Conservation (phyloP, 2,113 vertebrate species). For the Synodontis membranacea region DNA sequence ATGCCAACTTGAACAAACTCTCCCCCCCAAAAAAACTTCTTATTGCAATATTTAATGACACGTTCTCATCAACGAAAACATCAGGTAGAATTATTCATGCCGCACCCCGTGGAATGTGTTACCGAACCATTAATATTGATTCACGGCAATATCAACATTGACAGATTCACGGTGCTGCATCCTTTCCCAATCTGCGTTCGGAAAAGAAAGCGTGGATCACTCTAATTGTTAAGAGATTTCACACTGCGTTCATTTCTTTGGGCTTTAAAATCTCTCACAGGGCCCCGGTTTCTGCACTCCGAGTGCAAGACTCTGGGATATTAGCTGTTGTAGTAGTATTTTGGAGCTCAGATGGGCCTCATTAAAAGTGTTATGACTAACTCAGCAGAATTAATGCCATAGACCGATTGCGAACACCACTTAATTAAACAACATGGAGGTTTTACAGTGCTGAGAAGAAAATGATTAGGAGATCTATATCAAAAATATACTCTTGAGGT, state of each 20-base stretch:
- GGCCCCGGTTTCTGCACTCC: constrained; percentile 34
- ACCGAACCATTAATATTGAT: constrained; percentile 30
- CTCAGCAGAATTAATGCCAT: constrained; percentile 47
- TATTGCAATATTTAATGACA: constrained; percentile 39
- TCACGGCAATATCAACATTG: constrained; percentile 14
- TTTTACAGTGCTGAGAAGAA: constrained; percentile 44
- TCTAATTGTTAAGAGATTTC: constrained; percentile 45
- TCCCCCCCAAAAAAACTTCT: background rate
- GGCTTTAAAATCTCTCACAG: constrained; percentile 44
- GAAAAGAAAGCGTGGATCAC: constrained; percentile 7
- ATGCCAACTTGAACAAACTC: constrained; percentile 16
- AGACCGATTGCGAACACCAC: constrained; percentile 47
- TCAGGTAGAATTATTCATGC: constrained; percentile 38
- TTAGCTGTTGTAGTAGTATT: constrained; percentile 34
- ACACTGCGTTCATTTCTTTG: constrained; percentile 28
- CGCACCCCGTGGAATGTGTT: constrained; percentile 21
- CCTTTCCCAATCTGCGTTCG: background rate
- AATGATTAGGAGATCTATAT: constrained; percentile 15
- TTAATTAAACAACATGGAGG: constrained; percentile 44
- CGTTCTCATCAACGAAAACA: constrained; percentile 24
- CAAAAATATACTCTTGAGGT: constrained; percentile 15
- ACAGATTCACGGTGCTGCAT: background rate
- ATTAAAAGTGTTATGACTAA: constrained; percentile 48
- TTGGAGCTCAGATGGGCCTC: constrained; percentile 44
- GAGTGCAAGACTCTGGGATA: constrained; percentile 36